Evolutionary conservation across 2,113 vertebrate genomes (phyloP), one percentile per base, ranked within the genome.

Genomic region (Bufo gargarizans): DNA sequence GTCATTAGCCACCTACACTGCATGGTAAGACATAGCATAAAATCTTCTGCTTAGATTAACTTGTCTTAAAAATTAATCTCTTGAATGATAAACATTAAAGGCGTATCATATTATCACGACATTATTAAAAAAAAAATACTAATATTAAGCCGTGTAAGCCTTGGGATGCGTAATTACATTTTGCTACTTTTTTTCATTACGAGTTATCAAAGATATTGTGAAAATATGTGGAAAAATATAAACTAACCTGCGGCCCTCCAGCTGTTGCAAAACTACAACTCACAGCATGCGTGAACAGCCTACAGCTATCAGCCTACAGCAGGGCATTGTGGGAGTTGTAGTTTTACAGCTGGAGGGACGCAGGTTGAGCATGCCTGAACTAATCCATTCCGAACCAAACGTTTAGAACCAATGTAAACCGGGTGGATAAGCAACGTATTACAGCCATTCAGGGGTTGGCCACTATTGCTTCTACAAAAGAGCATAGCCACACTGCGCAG

Each of bases 1-100:
- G 50, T 77, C 69, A 86, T 84, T 90, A 82, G 89, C 77, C 82
- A 92, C 74, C 87, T 90, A 3, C 0, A 69, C n/a, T 89, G 49
- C 86, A 71, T 88, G 90, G 77, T 88, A 88, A 79, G 91, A 89
- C 88, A 91, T 53, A 6, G 87, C 58, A 87, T 72, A 80, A 22
- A 7, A 3, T 86, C 91, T 90, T 67, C 84, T 81, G 86, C 86
- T 87, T 88, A 83, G 53, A 85, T 88, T 22, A n/a, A 76, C 81
- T 71, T 61, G 43, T 78, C 50, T 59, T 56, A 71, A 43, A 17
- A 83, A 59, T 83, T 53, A 82, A 58, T 87, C 61, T 55, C 6
- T 79, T 50, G n/a, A 55, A 82, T 56, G n/a, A 50, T 74, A 56
- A 45, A 74, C 65, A 82, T 49, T 50, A 86, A 79, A 43, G 55